phyloP scores from a whole-genome alignment of 2,888 invertebrate genomes.

The Steromphala cineraria region DNA sequence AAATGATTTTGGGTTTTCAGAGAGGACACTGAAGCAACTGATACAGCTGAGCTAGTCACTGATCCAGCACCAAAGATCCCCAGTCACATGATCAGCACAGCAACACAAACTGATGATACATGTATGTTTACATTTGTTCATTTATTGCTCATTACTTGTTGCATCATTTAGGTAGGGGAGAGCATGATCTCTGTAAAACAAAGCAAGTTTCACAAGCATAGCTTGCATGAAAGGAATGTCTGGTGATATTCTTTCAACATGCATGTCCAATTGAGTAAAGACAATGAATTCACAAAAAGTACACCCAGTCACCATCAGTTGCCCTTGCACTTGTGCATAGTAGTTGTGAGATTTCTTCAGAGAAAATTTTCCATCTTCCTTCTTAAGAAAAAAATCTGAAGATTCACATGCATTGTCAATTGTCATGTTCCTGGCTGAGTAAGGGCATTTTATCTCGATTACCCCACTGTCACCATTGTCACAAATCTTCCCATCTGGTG shows the following conservation, averaged over 20 bases:
- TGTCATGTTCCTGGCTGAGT: constrained; percentile 28
- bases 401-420: constrained; percentile 25
- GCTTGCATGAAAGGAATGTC: constrained; percentile 27
- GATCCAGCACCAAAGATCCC: not conserved
- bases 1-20: too few relatives aligned
- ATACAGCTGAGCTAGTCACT: too few relatives aligned
- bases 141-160: too few relatives aligned
- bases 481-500: constrained; percentile 39
- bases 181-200: constrained; percentile 27
- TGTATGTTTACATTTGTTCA: not conserved
- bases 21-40: not conserved
- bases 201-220: constrained; percentile 25
- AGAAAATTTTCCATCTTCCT: not conserved
- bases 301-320: constrained; percentile 34
- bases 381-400: constrained; percentile 20
- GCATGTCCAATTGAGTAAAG: constrained; percentile 30
- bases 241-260: constrained; percentile 29
- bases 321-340: constrained; percentile 37
- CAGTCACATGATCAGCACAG: not conserved
- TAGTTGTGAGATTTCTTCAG: constrained; percentile 27
- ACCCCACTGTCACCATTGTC: constrained; percentile 29
- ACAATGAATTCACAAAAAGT: constrained; percentile 38
- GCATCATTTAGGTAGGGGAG: not conserved
- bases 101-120: not conserved
- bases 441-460: constrained; percentile 39